phyloP scores from a whole-genome alignment of 2,113 vertebrate species.

The Xerus inauris region DNA sequence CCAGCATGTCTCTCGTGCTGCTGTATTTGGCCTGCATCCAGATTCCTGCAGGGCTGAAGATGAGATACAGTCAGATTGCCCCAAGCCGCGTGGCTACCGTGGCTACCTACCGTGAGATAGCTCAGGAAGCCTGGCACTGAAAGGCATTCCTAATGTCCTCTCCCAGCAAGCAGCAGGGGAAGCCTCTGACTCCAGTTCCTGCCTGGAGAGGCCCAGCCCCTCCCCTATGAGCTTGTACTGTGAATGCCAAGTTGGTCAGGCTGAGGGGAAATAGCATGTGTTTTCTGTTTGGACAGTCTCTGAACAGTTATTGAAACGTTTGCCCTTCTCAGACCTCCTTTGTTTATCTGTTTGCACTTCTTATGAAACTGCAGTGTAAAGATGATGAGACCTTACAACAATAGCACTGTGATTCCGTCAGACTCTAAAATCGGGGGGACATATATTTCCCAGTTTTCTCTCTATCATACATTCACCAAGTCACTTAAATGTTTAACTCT shows the following conservation, averaged over 20 bases:
- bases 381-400: not conserved
- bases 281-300: slow-evolving; percentile 46
- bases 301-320: not conserved
- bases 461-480: not conserved
- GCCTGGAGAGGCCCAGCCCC: slow-evolving; percentile 63
- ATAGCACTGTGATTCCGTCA: not conserved
- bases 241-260: slow-evolving; percentile 56
- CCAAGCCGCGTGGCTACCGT: not conserved
- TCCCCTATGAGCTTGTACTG: slow-evolving; percentile 41
- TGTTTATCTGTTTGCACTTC: slow-evolving; percentile 34
- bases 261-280: slow-evolving; percentile 56
- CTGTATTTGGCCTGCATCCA: slow-evolving; percentile 75
- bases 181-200: slow-evolving; percentile 68
- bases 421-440: not conserved
- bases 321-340: not conserved
- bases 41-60: not conserved
- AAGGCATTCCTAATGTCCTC: slow-evolving; percentile 53
- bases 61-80: not conserved
- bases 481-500: not conserved
- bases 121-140: not conserved
- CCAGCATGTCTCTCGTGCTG: slow-evolving; percentile 67
- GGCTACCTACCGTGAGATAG: not conserved
- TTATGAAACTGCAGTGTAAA: not conserved
- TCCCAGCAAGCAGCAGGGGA: not conserved
- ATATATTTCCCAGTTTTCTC: not conserved